phyloP scores from a whole-genome alignment of 2,113 vertebrate genomes.

The Hypanus sabinus region DNA sequence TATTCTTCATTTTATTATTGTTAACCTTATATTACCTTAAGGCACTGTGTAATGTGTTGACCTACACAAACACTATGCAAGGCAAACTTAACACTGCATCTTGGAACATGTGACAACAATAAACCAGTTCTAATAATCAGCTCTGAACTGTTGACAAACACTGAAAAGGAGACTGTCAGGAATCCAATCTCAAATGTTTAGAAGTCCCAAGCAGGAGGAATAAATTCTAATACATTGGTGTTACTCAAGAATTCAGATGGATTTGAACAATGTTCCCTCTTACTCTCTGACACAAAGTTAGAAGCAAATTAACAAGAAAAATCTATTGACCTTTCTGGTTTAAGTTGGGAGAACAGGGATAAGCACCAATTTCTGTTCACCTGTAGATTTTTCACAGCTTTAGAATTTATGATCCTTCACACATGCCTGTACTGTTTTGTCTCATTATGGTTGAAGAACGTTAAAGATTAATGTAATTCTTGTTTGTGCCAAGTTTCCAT shows the following conservation, averaged over 20 bases:
- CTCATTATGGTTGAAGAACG: conserved; percentile 7
- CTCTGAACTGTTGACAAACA: not conserved
- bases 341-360: not conserved
- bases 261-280: not conserved
- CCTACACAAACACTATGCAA: too few relatives aligned
- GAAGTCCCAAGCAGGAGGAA: not conserved
- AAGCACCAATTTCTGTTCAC: not conserved
- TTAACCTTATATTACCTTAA: too few relatives aligned
- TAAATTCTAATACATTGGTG: too few relatives aligned
- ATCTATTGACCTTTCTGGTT: not conserved
- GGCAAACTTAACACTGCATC: too few relatives aligned
- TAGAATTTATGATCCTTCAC: conserved; percentile 14
- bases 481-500: not conserved
- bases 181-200: not conserved
- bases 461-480: conserved; percentile 17
- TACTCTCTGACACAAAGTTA: not conserved
- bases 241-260: not conserved
- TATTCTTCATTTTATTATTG: too few relatives aligned
- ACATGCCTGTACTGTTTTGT: not conserved
- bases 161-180: too few relatives aligned
- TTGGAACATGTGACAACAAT: too few relatives aligned
- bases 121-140: not conserved
- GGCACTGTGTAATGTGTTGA: too few relatives aligned
- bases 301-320: not conserved
- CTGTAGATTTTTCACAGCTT: not conserved